phyloP scores from a whole-genome alignment of 2,797 vertebrate genomes.

The Enteromius afrohamiltoni region DNA sequence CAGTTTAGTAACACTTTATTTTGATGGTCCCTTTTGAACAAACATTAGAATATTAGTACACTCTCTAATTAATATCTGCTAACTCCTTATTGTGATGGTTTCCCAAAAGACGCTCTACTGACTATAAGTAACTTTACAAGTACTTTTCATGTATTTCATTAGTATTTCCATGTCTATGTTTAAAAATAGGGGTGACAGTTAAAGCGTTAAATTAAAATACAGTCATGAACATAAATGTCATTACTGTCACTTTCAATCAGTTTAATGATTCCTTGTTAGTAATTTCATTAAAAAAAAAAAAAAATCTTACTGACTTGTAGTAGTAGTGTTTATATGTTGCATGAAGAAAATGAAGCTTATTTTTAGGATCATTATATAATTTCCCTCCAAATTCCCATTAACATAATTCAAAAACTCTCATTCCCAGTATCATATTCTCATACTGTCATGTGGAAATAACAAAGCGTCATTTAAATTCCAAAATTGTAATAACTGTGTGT shows the following conservation, averaged over 20 bases:
- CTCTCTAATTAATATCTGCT: too few species aligned
- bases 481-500: background rate
- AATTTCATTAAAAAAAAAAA: background rate
- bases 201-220: too few species aligned
- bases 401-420: conserved; percentile 1
- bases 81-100: too few species aligned
- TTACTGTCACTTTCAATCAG: background rate
- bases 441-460: background rate
- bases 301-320: background rate
- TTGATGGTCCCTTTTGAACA: too few species aligned
- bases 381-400: background rate
- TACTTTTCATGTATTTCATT: too few species aligned
- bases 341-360: background rate
- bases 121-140: too few species aligned
- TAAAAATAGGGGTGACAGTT: background rate
- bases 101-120: too few species aligned
- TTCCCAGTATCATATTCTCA: background rate
- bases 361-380: conserved; percentile 13
- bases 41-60: too few species aligned
- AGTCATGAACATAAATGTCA: background rate
- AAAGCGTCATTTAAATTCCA: background rate
- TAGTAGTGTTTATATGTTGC: background rate
- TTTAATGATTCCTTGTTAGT: background rate
- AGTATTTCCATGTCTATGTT: too few species aligned
- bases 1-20: too few species aligned